Evolutionary conservation across 2,797 vertebrate genomes (phyloP), one percentile per base, ranked within the genome.

Genomic region (Merluccius polli): DNA sequence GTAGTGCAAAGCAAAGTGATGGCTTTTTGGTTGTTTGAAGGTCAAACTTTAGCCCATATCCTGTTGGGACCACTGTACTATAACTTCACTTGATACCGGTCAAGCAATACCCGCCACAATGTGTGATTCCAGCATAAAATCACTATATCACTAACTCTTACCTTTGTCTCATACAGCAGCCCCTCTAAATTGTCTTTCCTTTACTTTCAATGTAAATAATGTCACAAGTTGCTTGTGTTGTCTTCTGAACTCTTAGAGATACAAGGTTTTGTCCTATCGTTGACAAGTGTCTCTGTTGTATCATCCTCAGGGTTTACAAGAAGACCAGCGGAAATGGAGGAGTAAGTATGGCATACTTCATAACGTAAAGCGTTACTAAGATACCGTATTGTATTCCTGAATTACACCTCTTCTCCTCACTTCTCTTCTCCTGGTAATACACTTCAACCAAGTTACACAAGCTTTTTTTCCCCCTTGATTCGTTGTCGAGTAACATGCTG

Each of bases 271-370:
- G n/a, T n/a, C n/a, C 59, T 59, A 59, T 59, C 52, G 24, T 77
- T 36, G 71, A 63, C 2, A 48, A 1, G 0, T 4, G 0, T 74
- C 29, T 81, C 29, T 72, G 75, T 52, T 80, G 63, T 73, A 83
- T 82, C 76, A 41, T 79, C 75, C 16, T 0, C 84, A 98, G 97
- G 82, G 94, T 98, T 86, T 97, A 92, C 90, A 98, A 96, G 93
- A 97, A 98, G 93, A 97, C 95, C 83, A 95, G 94, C 76, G 89
- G 91, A 84, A 94, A 94, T 30, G 91, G 90, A 84, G 96, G 95
- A 90, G 96, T 97, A 79, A 92, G 94, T 82, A 18, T 29, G 27
- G 21, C 10, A 27, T 18, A 73, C 0, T 27, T 65, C 10, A 59
- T 7, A 27, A 65, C n/a, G 2, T 65, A 1, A 27, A 38, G 11